A percentile compares a stretch with the other conserved stretches of the same genome.
Evolutionary conservation across 2,797 vertebrate species (phyloP).

Genomic region (Mormyrops boulengeri): DNA sequence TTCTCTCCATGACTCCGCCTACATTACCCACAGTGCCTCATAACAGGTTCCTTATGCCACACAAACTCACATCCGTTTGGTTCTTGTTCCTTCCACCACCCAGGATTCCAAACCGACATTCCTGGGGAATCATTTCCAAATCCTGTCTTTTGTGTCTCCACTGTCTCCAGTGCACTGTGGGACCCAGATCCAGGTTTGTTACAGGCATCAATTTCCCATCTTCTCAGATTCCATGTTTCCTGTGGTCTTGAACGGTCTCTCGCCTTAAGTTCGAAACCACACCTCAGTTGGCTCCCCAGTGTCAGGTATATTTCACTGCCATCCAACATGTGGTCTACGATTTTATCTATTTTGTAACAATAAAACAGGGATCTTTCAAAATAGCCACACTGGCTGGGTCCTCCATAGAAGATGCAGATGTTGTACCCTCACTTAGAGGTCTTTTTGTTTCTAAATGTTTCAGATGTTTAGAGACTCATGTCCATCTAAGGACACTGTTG

Average conservation of each 20-base stretch:
- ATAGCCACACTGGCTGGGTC: not conserved
- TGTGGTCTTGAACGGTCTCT: not conserved
- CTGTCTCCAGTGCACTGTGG: not conserved
- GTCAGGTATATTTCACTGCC: not conserved
- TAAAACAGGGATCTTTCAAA: not conserved
- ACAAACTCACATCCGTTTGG: not conserved
- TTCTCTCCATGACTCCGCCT: not conserved
- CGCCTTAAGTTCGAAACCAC: not conserved
- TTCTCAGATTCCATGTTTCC: not conserved
- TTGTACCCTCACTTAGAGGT: not conserved
- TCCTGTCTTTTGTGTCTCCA: not conserved
- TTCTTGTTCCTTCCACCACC: not conserved
- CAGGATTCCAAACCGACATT: not conserved
- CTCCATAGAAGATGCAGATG: not conserved
- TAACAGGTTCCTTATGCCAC: not conserved
- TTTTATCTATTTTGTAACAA: not conserved
- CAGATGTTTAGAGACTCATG: not conserved
- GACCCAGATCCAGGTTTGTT: not conserved
- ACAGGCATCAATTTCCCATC: not conserved
- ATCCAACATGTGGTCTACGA: not conserved
- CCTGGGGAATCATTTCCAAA: not conserved
- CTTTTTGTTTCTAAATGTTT: not conserved
- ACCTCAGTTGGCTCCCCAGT: not conserved
- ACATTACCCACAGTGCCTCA: not conserved
- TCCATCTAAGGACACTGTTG: not conserved